Evolutionary conservation across 2,888 invertebrate species (phyloP), one percentile per base, ranked within the genome.

Genomic region (Lacanobia wlatinum): DNA sequence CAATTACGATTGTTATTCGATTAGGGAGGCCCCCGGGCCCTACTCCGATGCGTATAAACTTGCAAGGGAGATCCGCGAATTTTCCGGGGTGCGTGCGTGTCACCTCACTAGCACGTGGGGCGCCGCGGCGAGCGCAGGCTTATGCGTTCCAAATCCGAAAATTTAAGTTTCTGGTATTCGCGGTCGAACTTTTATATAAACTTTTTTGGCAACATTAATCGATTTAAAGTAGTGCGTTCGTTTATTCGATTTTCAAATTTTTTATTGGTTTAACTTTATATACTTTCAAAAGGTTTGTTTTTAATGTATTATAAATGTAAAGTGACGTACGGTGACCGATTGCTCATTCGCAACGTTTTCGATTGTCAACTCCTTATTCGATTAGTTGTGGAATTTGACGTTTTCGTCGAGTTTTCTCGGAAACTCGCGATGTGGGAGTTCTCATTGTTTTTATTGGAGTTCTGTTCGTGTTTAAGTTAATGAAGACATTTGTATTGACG

Each of bases 41-140:
- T 88, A 86, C 87, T 83, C 80, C 80, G 73, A 83, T 82, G 83
- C 86, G 85, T 87, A 86, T 88, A 87, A 83, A 87, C 88, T 82
- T 88, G 89, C 90, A 90, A 91, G 90, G 94, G 94, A 93, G 91
- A 88, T 85, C 89, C 83, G 92, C 91, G 92, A 93, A 92, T 94
- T 95, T 95, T 92, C 94, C 90, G 81, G 86, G 83, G 80, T 83
- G 80, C 80, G 90, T 94, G 93, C 92, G 92, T 92, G 92, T 92
- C 91, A 89, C 93, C 91, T 91, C 95, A 96, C 93, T 94, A 94
- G 86, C 93, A 95, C 93, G 93, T 94, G 93, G 88, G 92, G 88
- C 92, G 94, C 87, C 95, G 95, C 93, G 94, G 89, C 83, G 95
- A 90, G 88, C 94, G 94, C 95, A 92, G 84, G 94, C 92, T 91